phyloP scores from a whole-genome alignment of 2,797 vertebrate species.

The Takifugu ocellatus region DNA sequence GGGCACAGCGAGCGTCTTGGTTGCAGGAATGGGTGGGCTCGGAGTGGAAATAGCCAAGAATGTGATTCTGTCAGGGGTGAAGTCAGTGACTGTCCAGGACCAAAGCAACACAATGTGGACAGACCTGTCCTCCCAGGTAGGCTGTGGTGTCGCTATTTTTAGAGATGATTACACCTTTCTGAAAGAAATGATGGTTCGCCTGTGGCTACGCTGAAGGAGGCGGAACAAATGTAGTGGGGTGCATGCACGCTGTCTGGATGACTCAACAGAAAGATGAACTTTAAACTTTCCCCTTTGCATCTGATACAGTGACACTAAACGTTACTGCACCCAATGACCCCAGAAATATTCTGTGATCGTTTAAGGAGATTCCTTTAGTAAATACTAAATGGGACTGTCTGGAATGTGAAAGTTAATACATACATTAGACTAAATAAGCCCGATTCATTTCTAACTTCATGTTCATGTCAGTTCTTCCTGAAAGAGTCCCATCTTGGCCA shows the following conservation, averaged over 20 bases:
- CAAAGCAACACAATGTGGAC: constrained; percentile 54
- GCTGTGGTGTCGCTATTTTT: too few relatives aligned
- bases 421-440: too few relatives aligned
- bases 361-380: too few relatives aligned
- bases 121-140: constrained; percentile 85
- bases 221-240: too few relatives aligned
- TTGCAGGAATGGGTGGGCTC: constrained; percentile 83
- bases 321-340: too few relatives aligned
- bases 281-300: constrained; percentile 22
- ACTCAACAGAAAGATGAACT: constrained; percentile 53
- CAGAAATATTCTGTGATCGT: too few relatives aligned
- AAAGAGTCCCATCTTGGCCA: constrained; percentile 71
- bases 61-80: constrained; percentile 83
- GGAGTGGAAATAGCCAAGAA: constrained; percentile 90
- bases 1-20: constrained; percentile 71
- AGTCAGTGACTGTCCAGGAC: constrained; percentile 85
- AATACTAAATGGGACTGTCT: too few relatives aligned
- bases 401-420: too few relatives aligned
- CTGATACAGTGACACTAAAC: constrained; percentile 15
- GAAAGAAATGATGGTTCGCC: too few relatives aligned
- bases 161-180: too few relatives aligned
- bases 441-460: background rate
- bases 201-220: too few relatives aligned
- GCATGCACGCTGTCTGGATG: constrained; percentile 30
- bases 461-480: constrained; percentile 81